Evolutionary conservation across 2,113 vertebrate genomes (phyloP), one percentile per base, ranked within the genome.

Genomic region (Pluvianellus socialis): DNA sequence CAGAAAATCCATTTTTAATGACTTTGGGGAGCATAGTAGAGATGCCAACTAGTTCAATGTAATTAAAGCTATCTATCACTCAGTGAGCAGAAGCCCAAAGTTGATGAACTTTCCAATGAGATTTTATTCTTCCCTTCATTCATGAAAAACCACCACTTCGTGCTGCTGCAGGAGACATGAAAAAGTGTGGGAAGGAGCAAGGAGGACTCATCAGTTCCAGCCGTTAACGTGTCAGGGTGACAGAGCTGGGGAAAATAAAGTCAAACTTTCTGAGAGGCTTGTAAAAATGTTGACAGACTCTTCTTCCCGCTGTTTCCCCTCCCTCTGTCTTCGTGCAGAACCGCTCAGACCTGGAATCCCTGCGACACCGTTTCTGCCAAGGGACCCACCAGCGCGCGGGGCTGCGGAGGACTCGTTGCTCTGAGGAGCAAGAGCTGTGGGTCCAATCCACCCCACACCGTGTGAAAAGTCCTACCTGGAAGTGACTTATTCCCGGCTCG

Each of bases 51-150:
- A 98, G 98, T 98, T 98, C 98, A 91, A 90, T 98, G 98, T 99
- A 99, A 99, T 99, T 99, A 99, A 99, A 98, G 96, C 98, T 98
- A 99, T 99, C 98, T 98, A 99, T 99, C 99, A 99, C 96, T 98
- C 96, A 67, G 66, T 49, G 92, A 97, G 95, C 93, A 96, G 97
- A 88, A 97, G 94, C 96, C 90, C 93, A 97, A 96, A 97, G 97
- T 96, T 97, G 97, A 91, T 97, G 97, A 98, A 98, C 96, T 98
- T 98, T 98, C 94, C 97, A 97, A 95, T 94, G 97, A 97, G 92
- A 77, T 92, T 96, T 96, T 76, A 74, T 80, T 68, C 93, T 86
- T 68, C 40, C 86, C 65, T 95, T 95, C 83, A 90, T 97, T 96
- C 92, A 72, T 52, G 94, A 96, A 86, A 94, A 95, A 96, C 45